Percentiles rank a stretch among this genome's conserved stretches.
Evolutionary conservation across 2,113 vertebrate genomes (phyloP).

Genomic region (Gallinago media): DNA sequence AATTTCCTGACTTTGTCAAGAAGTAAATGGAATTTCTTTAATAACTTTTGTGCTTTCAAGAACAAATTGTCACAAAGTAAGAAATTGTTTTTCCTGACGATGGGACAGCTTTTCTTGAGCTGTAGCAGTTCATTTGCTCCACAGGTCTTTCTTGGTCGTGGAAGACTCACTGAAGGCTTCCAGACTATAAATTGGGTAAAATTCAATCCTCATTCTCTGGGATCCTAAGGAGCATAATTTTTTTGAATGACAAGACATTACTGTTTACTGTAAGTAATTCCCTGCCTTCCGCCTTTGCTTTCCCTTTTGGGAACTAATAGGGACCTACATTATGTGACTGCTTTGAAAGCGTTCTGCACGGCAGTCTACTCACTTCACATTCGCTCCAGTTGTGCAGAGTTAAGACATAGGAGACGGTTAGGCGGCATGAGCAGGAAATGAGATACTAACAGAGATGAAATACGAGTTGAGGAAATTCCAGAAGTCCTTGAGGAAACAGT

Average conservation of each 20-base stretch:
- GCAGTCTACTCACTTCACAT: accelerated
- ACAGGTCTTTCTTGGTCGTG: background rate
- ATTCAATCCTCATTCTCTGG: background rate
- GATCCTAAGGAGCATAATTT: accelerated
- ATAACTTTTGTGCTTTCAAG: background rate
- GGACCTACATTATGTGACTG: background rate
- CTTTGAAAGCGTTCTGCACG: background rate
- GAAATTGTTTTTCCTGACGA: background rate
- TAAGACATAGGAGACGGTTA: background rate
- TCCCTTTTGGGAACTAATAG: background rate
- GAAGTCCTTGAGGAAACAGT: slow-evolving; percentile 4
- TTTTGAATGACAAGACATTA: background rate
- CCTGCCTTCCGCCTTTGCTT: background rate
- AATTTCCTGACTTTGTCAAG: slow-evolving; percentile 36
- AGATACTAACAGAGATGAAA: background rate
- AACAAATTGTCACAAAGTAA: background rate
- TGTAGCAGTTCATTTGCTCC: background rate
- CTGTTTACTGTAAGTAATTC: background rate
- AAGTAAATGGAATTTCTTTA: background rate
- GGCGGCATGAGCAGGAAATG: background rate
- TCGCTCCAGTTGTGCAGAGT: background rate
- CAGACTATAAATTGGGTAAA: background rate
- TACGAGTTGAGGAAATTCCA: slow-evolving; percentile 1
- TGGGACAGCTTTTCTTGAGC: background rate
- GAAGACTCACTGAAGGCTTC: background rate